Evolutionary conservation across 53 echinoderm and acorn worm species (phyloP).

Genomic region (Stichopus horrens): DNA sequence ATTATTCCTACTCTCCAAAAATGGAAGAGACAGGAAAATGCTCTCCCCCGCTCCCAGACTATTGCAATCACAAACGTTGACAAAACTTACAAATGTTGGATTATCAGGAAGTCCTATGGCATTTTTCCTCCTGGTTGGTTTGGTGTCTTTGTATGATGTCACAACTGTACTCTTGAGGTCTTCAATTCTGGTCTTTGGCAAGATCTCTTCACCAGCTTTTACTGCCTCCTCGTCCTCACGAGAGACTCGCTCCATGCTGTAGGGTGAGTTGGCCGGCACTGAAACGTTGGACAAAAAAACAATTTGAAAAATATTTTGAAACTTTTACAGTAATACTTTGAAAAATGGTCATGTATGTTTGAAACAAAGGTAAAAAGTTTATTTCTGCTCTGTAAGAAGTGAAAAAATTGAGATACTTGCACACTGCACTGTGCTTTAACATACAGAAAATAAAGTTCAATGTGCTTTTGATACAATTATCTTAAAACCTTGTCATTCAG

Average conservation of each 20-base stretch:
- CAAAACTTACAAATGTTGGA: conserved; percentile 4
- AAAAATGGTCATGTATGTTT: not conserved
- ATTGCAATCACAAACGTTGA: not conserved
- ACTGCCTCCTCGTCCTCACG: not conserved
- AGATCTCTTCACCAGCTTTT: not conserved
- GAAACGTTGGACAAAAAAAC: not conserved
- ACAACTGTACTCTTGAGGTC: not conserved
- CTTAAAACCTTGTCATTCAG: too few species aligned
- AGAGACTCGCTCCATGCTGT: not conserved
- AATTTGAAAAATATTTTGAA: not conserved
- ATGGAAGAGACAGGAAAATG: not conserved
- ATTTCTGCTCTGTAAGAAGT: not conserved
- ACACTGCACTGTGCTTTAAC: not conserved
- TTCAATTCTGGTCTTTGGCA: conserved; percentile 14
- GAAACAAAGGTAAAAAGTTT: not conserved
- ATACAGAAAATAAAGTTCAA: not conserved
- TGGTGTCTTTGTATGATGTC: conserved; percentile 1
- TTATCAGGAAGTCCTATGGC: not conserved
- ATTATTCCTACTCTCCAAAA: not conserved
- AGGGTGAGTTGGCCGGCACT: not conserved
- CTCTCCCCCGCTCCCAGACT: not conserved
- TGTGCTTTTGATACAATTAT: not conserved
- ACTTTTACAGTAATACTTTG: not conserved
- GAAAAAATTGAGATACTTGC: not conserved
- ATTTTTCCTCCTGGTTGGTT: conserved; percentile 7